These are phyloP conservation scores for Coptotermes formosanus DNA, from an alignment of 1,140 invertebrate species.

Conservation along the genomic window DNA sequence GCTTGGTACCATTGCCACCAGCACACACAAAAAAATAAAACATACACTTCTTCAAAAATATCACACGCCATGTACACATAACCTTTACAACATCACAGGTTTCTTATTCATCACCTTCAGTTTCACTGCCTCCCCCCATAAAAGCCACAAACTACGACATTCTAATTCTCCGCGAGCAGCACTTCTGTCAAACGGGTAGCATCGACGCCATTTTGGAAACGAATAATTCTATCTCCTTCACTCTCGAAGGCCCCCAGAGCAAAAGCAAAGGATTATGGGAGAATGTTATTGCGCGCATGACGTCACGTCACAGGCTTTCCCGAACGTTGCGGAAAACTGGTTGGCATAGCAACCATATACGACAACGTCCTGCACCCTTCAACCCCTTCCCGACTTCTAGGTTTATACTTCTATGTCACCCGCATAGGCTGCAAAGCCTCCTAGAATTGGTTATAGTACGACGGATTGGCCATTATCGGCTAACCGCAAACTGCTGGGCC, in stretches of 20 bases:
- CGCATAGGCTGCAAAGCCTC: background rate
- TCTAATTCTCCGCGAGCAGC: background rate
- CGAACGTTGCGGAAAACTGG: slow-evolving; percentile 6
- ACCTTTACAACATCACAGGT: background rate
- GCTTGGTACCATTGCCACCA: background rate
- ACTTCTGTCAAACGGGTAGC: background rate
- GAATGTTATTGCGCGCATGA: slow-evolving; percentile 13
- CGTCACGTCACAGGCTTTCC: background rate
- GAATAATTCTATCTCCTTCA: background rate
- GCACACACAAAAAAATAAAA: background rate
- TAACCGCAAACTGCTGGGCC: background rate
- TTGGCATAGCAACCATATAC: background rate
- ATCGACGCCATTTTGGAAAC: background rate
- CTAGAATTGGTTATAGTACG: background rate
- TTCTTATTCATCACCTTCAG: background rate
- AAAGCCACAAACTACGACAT: background rate
- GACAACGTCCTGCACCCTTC: background rate
- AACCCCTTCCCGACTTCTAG: background rate
- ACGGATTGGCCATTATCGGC: background rate
- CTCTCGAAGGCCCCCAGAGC: background rate
- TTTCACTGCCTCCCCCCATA: background rate
- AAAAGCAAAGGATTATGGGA: background rate
- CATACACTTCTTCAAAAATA: background rate
- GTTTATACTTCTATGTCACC: background rate
- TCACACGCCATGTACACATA: background rate